A percentile compares a stretch with the other conserved stretches of the same genome.
Conservation (phyloP, 2,888 invertebrate species). For the Miltochrista miniata region DNA sequence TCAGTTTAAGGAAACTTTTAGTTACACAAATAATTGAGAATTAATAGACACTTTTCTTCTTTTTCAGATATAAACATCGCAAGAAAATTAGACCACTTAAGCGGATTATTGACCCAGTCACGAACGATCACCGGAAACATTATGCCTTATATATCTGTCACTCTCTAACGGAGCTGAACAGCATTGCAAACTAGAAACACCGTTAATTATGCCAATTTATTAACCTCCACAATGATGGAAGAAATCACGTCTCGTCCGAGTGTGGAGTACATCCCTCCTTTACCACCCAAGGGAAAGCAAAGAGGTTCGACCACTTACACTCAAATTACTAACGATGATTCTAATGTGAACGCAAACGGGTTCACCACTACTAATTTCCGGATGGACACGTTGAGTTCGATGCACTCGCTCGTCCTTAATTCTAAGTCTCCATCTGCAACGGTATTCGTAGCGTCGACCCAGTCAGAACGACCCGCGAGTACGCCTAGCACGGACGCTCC, state of each 20-base stretch:
- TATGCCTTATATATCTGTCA: constrained; percentile 77
- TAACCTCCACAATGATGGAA: constrained; percentile 74
- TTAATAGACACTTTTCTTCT: constrained; percentile 37
- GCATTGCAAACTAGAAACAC: constrained; percentile 65
- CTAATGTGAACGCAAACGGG: constrained; percentile 57
- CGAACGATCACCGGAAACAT: constrained; percentile 74
- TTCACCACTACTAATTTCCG: constrained; percentile 58
- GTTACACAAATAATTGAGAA: not conserved
- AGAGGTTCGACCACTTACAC: constrained; percentile 75
- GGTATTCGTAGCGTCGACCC: constrained; percentile 82
- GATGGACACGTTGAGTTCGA: constrained; percentile 76
- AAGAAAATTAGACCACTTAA: constrained; percentile 54
- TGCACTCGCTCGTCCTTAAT: constrained; percentile 83
- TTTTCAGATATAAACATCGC: constrained; percentile 69
- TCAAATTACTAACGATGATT: constrained; percentile 68
- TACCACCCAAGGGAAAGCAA: constrained; percentile 83
- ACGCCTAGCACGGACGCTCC: constrained; percentile 73
- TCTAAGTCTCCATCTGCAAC: constrained; percentile 79
- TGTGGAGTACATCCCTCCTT: constrained; percentile 80
- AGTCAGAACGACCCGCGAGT: constrained; percentile 76
- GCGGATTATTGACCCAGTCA: constrained; percentile 73
- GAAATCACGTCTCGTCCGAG: constrained; percentile 75
- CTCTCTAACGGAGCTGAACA: constrained; percentile 70
- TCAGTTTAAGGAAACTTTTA: not conserved
- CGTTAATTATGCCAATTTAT: constrained; percentile 79